Conservation (phyloP, 2,797 vertebrate species). For the Gallinago stenura region DNA sequence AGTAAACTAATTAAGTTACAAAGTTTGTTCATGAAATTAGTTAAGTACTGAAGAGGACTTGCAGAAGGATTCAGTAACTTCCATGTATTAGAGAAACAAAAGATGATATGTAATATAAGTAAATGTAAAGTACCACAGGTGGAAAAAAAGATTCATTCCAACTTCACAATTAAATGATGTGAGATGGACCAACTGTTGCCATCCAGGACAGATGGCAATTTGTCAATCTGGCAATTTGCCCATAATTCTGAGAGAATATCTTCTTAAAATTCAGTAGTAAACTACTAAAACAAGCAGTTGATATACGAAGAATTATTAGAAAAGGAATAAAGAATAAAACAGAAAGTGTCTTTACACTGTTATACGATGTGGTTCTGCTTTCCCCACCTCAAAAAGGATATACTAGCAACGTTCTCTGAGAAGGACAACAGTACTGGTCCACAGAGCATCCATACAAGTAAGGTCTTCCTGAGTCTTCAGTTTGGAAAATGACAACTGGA, state of each 20-base stretch:
- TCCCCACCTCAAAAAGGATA: not conserved
- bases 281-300: not conserved
- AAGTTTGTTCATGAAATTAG: not conserved
- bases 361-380: not conserved
- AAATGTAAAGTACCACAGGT: not conserved
- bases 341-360: not conserved
- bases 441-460: not conserved
- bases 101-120: not conserved
- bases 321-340: not conserved
- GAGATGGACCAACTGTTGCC: not conserved
- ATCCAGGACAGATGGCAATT: not conserved
- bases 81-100: not conserved
- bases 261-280: not conserved
- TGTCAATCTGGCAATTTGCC: not conserved
- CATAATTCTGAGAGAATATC: not conserved
- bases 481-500: not conserved
- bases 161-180: not conserved
- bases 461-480: not conserved
- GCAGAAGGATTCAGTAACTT: not conserved
- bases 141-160: not conserved
- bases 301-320: not conserved
- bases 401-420: not conserved
- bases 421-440: not conserved
- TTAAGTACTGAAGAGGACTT: not conserved
- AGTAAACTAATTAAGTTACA: not conserved